Evolutionary conservation across 2,797 vertebrate species (phyloP).

Genomic region (Ctenopoma multispine): DNA sequence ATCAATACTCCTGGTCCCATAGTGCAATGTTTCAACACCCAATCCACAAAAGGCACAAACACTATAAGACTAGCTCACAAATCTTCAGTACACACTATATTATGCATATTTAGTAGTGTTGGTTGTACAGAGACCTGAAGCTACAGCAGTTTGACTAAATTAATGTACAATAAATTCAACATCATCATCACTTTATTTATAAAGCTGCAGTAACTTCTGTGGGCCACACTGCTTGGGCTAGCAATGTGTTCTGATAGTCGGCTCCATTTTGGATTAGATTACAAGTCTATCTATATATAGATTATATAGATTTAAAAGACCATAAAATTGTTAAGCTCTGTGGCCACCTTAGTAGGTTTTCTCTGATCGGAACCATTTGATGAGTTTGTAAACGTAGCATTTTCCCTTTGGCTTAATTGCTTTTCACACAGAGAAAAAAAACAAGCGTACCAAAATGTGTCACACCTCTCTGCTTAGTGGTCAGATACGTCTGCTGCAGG

Average conservation of each 20-base stretch:
- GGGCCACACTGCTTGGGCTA: constrained; percentile 63
- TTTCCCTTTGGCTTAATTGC: too few relatives aligned
- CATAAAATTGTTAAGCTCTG: too few relatives aligned
- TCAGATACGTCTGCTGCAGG: too few relatives aligned
- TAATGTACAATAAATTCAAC: constrained; percentile 30
- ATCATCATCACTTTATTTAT: constrained; percentile 51
- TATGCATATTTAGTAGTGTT: constrained; percentile 27
- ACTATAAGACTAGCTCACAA: constrained; percentile 46
- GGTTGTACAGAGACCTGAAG: constrained; percentile 34
- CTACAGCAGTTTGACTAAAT: constrained; percentile 24
- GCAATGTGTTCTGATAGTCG: background rate
- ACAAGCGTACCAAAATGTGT: too few relatives aligned
- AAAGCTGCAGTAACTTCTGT: constrained; percentile 80
- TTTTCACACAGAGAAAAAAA: too few relatives aligned
- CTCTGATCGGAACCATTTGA: too few relatives aligned
- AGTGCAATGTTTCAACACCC: constrained; percentile 55
- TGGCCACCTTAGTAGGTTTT: too few relatives aligned
- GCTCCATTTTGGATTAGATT: background rate
- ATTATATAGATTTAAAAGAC: background rate
- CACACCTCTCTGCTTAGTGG: too few relatives aligned
- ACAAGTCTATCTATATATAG: background rate
- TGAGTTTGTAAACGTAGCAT: too few relatives aligned
- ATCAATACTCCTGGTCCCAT: constrained; percentile 72
- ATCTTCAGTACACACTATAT: constrained; percentile 46
- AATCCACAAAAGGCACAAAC: constrained; percentile 47